phyloP scores from a whole-genome alignment of 2,797 vertebrate species.

The Acropternis orthonyx region DNA sequence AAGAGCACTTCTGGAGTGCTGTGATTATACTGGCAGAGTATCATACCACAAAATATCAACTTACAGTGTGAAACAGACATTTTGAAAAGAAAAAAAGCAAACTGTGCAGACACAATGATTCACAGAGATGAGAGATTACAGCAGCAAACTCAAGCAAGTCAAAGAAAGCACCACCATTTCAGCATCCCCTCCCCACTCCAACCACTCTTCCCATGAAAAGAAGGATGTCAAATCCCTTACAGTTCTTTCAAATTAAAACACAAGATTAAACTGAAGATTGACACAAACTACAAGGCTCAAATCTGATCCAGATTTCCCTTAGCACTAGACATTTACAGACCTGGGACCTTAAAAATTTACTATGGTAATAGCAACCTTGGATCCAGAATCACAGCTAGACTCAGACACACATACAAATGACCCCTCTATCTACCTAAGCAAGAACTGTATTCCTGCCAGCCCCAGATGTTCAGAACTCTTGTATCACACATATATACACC shows the following conservation, averaged over 20 bases:
- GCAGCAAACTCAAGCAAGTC: not conserved
- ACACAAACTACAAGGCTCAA: not conserved
- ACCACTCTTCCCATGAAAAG: not conserved
- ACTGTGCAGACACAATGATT: not conserved
- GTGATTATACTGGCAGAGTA: not conserved
- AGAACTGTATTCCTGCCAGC: not conserved
- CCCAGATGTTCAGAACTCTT: not conserved
- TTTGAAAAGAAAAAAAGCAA: not conserved
- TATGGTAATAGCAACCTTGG: not conserved
- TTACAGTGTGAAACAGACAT: not conserved
- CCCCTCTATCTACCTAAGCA: not conserved
- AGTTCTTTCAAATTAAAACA: not conserved
- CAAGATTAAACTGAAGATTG: not conserved
- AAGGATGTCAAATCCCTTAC: not conserved
- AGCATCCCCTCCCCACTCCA: not conserved
- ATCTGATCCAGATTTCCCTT: not conserved
- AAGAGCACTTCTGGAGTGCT: not conserved
- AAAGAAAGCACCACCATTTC: not conserved
- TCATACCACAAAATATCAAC: not conserved
- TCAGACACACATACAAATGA: not conserved
- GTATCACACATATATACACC: not conserved
- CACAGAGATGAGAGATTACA: not conserved
- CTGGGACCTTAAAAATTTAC: not conserved
- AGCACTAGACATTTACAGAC: not conserved
- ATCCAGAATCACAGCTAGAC: not conserved